Evolutionary conservation across 2,113 vertebrate species (phyloP), one percentile per base, ranked within the genome.

Genomic region (Centropus bengalensis): DNA sequence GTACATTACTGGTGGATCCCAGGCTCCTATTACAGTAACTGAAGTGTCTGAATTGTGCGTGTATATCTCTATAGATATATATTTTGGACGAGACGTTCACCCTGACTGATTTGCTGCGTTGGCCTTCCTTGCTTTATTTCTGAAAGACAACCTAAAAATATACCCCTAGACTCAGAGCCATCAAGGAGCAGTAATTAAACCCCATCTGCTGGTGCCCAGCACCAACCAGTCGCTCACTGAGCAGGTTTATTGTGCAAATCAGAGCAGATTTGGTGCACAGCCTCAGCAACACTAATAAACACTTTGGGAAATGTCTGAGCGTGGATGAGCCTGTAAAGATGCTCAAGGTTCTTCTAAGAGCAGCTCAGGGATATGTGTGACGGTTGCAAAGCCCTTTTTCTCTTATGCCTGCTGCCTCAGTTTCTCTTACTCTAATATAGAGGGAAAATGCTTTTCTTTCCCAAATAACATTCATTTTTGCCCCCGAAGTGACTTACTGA

Each of bases 41-140:
- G 66, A 5, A 4, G 73, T 51, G 73, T 42, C 10, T 89, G 87
- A 92, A 84, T 33, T 86, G 78, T 93, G 64, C 90, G 44, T 80
- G 56, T 73, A 27, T 88, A 74, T 83, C 68, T 81, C 52, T 77
- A 55, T 1, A 86, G 90, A 83, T 91, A 94, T 77, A 94, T 81
- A 85, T 80, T 87, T 88, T 1, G 2, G 77, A 82, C 0, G 12
- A 91, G 82, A 86, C 58, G 54, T 40, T 94, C 77, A 47, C 49
- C 67, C 51, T 3, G 14, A 32, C 59, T 74, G 81, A 91, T 95
- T 94, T 79, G 83, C 89, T 96, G 81, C 1, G 1, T 89, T 92
- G 60, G 79, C 93, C 92, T 95, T 93, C 83, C 86, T 93, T 3
- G 5, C 58, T 87, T 87, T 88, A 62, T 91, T 96, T 78, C 87